Percentiles rank a stretch among this genome's conserved stretches.
phyloP scores from a whole-genome alignment of 2,797 vertebrate genomes.

The Australoheros facetus region DNA sequence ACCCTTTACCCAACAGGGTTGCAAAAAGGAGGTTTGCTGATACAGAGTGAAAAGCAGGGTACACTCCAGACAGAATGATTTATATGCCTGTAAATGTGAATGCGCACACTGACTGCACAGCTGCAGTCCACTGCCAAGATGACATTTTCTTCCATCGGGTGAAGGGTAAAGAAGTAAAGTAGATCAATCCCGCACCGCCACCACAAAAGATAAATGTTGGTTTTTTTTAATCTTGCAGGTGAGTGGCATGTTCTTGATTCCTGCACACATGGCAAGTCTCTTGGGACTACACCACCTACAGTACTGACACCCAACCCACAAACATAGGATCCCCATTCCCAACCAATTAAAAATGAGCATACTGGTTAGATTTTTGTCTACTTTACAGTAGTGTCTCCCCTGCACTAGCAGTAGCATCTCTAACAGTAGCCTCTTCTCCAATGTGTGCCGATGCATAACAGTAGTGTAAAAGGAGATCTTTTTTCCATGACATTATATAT shows the following conservation, averaged over 20 bases:
- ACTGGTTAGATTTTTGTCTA: not conserved
- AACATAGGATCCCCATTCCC: not conserved
- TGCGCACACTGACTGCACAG: not conserved
- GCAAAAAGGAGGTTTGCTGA: not conserved
- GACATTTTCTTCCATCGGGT: too few species aligned
- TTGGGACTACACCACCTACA: not conserved
- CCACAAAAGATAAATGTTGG: not conserved
- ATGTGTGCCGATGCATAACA: not conserved
- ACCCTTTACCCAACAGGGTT: not conserved
- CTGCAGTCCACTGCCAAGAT: not conserved
- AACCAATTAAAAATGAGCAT: not conserved
- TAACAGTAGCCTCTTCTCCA: not conserved
- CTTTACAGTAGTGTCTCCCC: not conserved
- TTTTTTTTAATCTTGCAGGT: not conserved
- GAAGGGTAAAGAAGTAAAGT: too few species aligned
- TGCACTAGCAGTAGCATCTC: not conserved
- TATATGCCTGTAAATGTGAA: not conserved
- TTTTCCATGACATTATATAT: not conserved
- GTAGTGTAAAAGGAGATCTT: not conserved
- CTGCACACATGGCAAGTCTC: not conserved
- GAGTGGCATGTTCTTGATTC: not conserved
- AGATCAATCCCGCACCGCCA: not conserved
- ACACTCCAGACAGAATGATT: not conserved
- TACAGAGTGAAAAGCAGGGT: not conserved
- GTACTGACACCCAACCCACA: fast-evolving